These are phyloP conservation scores for Saxidomus purpurata DNA, from an alignment of 1,140 invertebrate species.

Conservation along the genomic window DNA sequence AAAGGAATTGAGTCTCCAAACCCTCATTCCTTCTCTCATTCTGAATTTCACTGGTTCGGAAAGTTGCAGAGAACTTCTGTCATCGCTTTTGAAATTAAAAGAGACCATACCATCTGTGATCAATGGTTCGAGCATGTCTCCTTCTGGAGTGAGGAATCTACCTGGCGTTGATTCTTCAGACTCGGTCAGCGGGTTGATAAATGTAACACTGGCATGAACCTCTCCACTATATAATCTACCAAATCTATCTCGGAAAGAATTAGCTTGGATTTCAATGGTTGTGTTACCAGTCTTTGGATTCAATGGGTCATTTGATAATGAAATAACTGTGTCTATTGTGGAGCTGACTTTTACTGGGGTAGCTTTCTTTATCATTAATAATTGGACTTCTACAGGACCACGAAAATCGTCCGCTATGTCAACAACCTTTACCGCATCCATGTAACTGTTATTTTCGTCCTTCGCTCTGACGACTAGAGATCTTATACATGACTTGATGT, in stretches of 20 bases:
- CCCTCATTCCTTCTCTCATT: neutral
- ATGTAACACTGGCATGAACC: neutral
- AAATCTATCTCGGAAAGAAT: neutral
- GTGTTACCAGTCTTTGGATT: neutral
- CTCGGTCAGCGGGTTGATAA: neutral
- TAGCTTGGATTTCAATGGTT: neutral
- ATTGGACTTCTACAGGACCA: slow-evolving; percentile 11
- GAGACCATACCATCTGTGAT: slow-evolving; percentile 8
- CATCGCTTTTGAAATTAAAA: neutral
- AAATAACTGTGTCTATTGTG: neutral
- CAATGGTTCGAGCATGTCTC: neutral
- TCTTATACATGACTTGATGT: neutral
- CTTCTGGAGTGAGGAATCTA: slow-evolving; percentile 20
- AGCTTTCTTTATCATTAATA: slow-evolving; percentile 31
- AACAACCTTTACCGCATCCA: slow-evolving; percentile 30
- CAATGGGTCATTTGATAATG: neutral
- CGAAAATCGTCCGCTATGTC: slow-evolving; percentile 6
- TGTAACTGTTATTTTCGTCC: neutral
- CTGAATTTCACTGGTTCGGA: neutral
- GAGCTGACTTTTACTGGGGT: neutral
- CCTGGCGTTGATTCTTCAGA: neutral
- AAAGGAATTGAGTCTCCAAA: neutral
- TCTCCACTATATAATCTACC: neutral
- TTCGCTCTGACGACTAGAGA: neutral
- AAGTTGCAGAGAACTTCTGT: neutral